Evolutionary conservation across 2,888 invertebrate genomes (phyloP), one percentile per base, ranked within the genome.

Genomic region (Caenorhabditis sinica): DNA sequence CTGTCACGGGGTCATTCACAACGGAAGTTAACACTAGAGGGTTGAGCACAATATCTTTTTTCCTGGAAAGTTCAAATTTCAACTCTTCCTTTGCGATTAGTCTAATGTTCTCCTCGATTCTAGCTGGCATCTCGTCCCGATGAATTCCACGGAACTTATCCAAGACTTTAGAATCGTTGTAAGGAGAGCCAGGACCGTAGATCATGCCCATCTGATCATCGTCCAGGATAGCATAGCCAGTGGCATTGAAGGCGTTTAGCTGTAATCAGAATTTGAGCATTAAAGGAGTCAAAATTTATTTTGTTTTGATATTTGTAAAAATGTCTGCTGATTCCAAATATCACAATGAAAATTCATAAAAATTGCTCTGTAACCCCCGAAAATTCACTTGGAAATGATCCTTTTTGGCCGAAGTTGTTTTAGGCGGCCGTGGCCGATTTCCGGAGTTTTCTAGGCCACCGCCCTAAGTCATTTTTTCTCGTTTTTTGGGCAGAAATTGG

Each of bases 181-280:
- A 89, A 1, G 89, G 89, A 23, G 90, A 90, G 1, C 73, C 72
- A 0, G 82, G 66, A 0, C 90, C 89, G 53, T 90, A 90, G 63
- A 90, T 49, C 75, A 77, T 69, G 23, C 84, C 51, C 20, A 89
- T 53, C 53, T 90, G 90, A 1, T 82, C 61, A 1, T 79, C 51
- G 25, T 76, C 82, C 75, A 90, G 73, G 17, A 85, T 73, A 1
- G 87, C 71, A 65, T 89, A 89, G 28, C 90, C 90, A n/a, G 90
- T 88, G 6, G 66, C 51, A 58, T 89, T 89, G 69, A 90, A 53
- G 5, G 82, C 81, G 8, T 71, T 65, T 58, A 88, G 71, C 89
- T 89, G 72, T 17, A 86, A 74, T n/a, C n/a, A n/a, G n/a, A n/a
- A n/a, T n/a, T n/a, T n/a, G n/a, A n/a, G n/a, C n/a, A n/a, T n/a